Percentiles rank a stretch among this genome's conserved stretches.
Conservation (phyloP, 2,888 invertebrate species). For the Lissocephala sabroskyi region DNA sequence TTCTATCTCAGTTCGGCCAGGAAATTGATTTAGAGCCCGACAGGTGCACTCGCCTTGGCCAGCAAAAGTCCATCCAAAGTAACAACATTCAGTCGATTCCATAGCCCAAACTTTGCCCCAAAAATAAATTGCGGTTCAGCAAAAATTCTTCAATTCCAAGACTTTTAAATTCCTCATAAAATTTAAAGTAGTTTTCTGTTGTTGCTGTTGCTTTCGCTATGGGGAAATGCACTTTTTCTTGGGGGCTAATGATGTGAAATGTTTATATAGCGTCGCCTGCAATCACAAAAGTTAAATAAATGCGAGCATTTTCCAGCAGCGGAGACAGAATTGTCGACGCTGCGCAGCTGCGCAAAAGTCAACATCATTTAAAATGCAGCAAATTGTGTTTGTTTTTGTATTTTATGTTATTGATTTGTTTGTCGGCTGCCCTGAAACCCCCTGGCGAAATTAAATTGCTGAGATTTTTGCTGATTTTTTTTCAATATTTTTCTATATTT, state of each 20-base stretch:
- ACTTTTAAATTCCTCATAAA: too few relatives aligned
- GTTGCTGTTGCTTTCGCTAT: neutral
- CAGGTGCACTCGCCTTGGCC: too few relatives aligned
- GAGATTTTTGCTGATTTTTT: constrained; percentile 3
- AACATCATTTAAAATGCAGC: constrained; percentile 38
- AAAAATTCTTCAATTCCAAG: too few relatives aligned
- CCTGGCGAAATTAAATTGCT: neutral
- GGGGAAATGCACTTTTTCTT: constrained; percentile 27
- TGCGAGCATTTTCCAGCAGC: neutral
- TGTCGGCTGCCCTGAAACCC: neutral
- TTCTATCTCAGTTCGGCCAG: neutral
- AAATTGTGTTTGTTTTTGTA: neutral
- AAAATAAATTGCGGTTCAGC: neutral
- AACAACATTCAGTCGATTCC: too few relatives aligned
- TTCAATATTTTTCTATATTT: constrained; percentile 40
- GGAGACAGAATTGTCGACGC: too few relatives aligned
- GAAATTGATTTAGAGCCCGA: constrained; percentile 19
- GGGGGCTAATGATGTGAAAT: constrained; percentile 56
- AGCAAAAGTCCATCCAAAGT: neutral
- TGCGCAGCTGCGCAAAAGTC: constrained; percentile 25
- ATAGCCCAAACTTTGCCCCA: neutral
- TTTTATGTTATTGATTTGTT: neutral
- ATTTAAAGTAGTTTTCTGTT: neutral
- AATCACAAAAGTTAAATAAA: constrained; percentile 39
- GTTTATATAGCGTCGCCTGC: constrained; percentile 44